phyloP scores from a whole-genome alignment of 2,888 invertebrate genomes.

The Linnaemya vulpina region DNA sequence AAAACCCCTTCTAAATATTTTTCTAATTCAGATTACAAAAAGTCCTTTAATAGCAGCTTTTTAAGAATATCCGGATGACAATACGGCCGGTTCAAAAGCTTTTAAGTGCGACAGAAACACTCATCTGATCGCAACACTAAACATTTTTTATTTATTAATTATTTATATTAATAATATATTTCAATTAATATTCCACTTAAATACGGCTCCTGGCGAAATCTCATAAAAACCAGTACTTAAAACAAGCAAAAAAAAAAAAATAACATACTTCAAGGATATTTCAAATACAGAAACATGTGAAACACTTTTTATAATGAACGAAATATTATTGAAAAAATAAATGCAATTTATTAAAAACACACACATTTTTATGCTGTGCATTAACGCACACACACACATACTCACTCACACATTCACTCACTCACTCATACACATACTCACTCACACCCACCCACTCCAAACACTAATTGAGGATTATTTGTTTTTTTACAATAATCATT shows the following conservation, averaged over 20 bases:
- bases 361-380: constrained; percentile 16
- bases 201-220: constrained; percentile 2
- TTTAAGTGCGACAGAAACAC: background rate
- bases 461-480: background rate
- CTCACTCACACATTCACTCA: too few species aligned
- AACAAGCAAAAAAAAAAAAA: too few species aligned
- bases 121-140: background rate
- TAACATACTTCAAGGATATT: constrained; percentile 9
- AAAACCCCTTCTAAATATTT: too few species aligned
- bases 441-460: too few species aligned
- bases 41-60: too few species aligned
- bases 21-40: too few species aligned
- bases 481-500: background rate
- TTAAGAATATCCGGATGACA: too few species aligned
- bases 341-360: constrained; percentile 4
- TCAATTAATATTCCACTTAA: constrained; percentile 7
- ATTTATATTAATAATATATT: background rate
- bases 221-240: constrained; percentile 7
- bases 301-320: background rate
- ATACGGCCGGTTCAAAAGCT: background rate
- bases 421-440: too few species aligned
- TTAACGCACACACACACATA: background rate
- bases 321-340: constrained; percentile 15
- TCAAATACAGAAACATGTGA: background rate
- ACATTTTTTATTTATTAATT: background rate